phyloP scores from a whole-genome alignment of 92 coral and sea anemone species.

The Epizoanthus illoricatus region DNA sequence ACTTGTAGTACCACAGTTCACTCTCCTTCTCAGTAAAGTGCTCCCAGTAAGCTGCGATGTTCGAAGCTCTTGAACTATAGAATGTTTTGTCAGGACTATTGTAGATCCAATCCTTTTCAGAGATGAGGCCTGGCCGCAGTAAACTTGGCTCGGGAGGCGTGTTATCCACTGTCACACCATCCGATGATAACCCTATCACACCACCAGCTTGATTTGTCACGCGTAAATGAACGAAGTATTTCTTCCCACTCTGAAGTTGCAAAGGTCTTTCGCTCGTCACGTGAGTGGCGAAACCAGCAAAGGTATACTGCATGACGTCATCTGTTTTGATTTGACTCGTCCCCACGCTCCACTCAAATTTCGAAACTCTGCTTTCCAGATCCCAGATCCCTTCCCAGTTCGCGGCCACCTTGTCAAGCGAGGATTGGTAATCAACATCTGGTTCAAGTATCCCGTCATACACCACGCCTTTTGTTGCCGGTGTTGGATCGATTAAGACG shows the following conservation, averaged over 20 bases:
- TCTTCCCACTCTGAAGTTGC: constrained; percentile 65
- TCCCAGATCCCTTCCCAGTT: constrained; percentile 99
- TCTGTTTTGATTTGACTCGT: constrained; percentile 52
- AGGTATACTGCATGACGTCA: constrained; percentile 37
- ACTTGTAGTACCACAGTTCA: constrained; percentile 92
- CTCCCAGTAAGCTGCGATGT: constrained; percentile 74
- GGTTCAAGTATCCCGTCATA: constrained; percentile 95
- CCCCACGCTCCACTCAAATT: constrained; percentile 91
- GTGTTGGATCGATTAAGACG: constrained; percentile 79
- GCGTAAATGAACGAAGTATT: constrained; percentile 72
- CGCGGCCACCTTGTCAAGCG: constrained; percentile 71
- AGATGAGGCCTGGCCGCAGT: constrained; percentile 59
- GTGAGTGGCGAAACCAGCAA: constrained; percentile 92
- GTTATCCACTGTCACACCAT: constrained; percentile 84
- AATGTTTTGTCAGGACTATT: constrained; percentile 54
- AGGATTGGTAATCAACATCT: constrained; percentile 82
- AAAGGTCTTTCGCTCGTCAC: constrained; percentile 63
- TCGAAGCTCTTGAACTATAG: constrained; percentile 61
- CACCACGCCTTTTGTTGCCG: constrained; percentile 84
- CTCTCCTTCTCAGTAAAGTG: constrained; percentile 82
- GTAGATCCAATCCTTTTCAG: constrained; percentile 64
- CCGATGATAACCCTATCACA: constrained; percentile 70
- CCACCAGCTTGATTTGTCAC: constrained; percentile 79
- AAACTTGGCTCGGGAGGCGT: constrained; percentile 74
- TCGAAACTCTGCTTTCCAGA: constrained; percentile 86